Conservation (phyloP, 1,140 invertebrate genomes). For the Scaptomyza montana region DNA sequence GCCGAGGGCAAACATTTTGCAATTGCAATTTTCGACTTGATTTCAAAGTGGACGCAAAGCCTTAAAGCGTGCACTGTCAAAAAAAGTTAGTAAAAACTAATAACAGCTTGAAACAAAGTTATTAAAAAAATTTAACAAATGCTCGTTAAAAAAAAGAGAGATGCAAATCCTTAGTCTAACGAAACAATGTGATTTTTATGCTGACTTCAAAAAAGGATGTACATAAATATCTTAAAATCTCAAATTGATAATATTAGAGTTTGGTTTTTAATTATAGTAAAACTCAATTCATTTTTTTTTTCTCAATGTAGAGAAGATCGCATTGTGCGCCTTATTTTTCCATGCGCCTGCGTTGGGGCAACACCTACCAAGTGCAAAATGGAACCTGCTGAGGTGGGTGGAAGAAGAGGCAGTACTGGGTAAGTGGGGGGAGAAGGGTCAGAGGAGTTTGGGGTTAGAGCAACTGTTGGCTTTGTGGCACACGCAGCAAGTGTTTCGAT, state of each 20-base stretch:
- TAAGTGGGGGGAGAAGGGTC: constrained; percentile 10
- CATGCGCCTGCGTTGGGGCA: constrained; percentile 31
- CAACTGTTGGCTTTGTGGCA: constrained; percentile 10
- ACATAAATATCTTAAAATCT: no score
- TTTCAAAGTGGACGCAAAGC: constrained; percentile 58
- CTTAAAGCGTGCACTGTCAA: background rate
- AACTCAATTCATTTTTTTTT: background rate
- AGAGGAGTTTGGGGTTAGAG: constrained; percentile 4
- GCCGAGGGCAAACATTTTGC: constrained; percentile 81
- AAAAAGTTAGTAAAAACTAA: background rate
- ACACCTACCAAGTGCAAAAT: constrained; percentile 74
- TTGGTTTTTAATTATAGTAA: background rate
- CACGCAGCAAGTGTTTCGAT: constrained; percentile 78
- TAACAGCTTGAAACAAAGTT: no score
- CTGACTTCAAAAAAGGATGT: no score
- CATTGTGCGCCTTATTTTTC: constrained; percentile 10
- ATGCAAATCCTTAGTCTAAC: no score
- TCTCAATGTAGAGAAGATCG: background rate
- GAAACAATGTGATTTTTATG: no score
- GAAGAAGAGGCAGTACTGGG: constrained; percentile 9
- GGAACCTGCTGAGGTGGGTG: constrained; percentile 54
- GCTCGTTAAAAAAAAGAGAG: no score
- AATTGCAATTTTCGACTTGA: constrained; percentile 82
- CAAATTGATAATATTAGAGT: no score
- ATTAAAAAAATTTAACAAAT: no score